phyloP scores from a whole-genome alignment of 2,888 invertebrate genomes.

The Nephrotoma appendiculata region DNA sequence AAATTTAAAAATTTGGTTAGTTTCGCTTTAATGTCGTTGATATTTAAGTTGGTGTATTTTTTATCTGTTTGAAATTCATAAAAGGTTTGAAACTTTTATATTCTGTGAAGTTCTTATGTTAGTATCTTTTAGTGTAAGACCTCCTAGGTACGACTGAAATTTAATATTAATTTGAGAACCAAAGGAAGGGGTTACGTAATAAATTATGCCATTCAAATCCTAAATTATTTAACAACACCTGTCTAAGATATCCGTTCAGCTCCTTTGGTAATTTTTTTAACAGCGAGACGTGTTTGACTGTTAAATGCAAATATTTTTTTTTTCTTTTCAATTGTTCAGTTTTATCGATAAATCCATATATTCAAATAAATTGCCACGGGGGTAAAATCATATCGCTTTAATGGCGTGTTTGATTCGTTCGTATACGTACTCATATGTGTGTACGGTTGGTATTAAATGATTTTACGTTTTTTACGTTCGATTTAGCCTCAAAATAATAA shows the following conservation, averaged over 20 bases:
- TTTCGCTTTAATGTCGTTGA: neutral
- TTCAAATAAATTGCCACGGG: too few species aligned
- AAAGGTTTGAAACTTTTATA: neutral
- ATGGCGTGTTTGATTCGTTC: too few species aligned
- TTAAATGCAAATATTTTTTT: neutral
- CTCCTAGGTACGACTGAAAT: neutral
- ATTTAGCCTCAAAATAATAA: too few species aligned
- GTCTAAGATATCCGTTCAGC: neutral
- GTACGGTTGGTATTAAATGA: too few species aligned
- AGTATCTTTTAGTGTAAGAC: neutral
- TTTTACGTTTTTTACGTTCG: too few species aligned
- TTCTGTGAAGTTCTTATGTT: neutral
- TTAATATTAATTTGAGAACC: neutral
- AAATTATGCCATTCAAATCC: too few species aligned
- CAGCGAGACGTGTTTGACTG: neutral
- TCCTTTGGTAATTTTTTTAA: neutral
- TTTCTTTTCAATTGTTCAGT: neutral
- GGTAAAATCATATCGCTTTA: too few species aligned
- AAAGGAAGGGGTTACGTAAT: neutral
- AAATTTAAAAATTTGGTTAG: neutral
- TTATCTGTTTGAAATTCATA: neutral
- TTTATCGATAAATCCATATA: too few species aligned
- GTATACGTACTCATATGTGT: too few species aligned
- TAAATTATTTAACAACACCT: too few species aligned
- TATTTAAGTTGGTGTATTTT: neutral